Percentiles rank a stretch among this genome's conserved stretches.
phyloP scores from a whole-genome alignment of 2,797 vertebrate species.

The Sphenopsis melanotis region DNA sequence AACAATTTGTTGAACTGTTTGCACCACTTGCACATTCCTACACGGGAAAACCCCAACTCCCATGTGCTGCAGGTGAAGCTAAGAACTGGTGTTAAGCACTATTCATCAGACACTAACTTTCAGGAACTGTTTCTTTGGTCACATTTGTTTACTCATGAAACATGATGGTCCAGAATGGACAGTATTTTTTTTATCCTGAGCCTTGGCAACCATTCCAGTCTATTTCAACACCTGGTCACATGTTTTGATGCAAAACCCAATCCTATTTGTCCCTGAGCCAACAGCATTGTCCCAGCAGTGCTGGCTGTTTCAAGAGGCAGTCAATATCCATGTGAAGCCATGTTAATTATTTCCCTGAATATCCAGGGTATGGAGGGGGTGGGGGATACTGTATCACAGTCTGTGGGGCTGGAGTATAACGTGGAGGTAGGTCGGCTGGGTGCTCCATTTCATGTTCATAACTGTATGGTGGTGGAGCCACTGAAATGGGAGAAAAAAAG shows the following conservation, averaged over 20 bases:
- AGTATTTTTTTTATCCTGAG: neutral
- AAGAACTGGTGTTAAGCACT: neutral
- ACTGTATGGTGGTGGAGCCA: conserved; percentile 84
- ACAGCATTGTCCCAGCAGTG: neutral
- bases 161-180: neutral
- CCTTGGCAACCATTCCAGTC: neutral
- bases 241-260: neutral
- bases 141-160: neutral
- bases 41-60: neutral
- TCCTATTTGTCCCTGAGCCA: conserved; percentile 10
- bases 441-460: conserved; percentile 86
- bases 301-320: neutral
- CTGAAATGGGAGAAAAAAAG: conserved; percentile 65
- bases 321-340: neutral
- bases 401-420: conserved; percentile 83
- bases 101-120: neutral
- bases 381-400: conserved; percentile 75
- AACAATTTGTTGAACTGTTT: neutral
- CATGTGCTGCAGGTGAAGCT: neutral
- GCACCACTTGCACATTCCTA: neutral
- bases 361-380: conserved; percentile 88
- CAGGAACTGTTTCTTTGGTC: neutral
- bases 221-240: neutral
- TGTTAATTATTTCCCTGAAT: conserved; percentile 76
- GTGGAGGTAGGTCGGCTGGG: conserved; percentile 79